Percentiles rank a stretch among this genome's conserved stretches.
Conservation (phyloP, 2,113 vertebrate species). For the Syngnathus floridae region DNA sequence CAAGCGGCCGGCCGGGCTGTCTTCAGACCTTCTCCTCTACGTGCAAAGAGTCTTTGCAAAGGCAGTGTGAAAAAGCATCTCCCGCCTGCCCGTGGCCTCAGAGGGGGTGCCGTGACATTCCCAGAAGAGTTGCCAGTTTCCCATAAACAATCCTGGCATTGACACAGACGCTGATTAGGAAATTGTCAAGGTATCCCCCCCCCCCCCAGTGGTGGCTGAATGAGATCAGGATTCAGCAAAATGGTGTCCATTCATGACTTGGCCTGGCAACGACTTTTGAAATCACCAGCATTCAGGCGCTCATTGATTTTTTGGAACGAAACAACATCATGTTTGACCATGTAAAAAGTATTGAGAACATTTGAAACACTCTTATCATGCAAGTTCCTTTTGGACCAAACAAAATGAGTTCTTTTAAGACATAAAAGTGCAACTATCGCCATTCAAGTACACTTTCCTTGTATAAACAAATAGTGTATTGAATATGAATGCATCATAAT, state of each 20-base stretch:
- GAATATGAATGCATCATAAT: no score
- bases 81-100: conserved; percentile 25
- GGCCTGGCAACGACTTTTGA: conserved; percentile 15
- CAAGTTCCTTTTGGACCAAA: no score
- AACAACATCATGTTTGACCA: no score
- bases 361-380: no score
- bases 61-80: conserved; percentile 34
- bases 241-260: conserved; percentile 48
- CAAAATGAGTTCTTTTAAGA: no score
- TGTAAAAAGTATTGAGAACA: no score
- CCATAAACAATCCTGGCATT: conserved; percentile 58
- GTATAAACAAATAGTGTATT: no score
- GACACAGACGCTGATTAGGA: conserved; percentile 46
- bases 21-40: conserved; percentile 18
- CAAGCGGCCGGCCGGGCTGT: conserved; percentile 15
- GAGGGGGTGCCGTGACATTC: conserved; percentile 54
- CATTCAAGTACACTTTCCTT: no score
- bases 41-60: conserved; percentile 13
- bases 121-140: conserved; percentile 54
- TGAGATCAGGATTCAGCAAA: conserved; percentile 33
- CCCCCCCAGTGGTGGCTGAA: conserved; percentile 36
- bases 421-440: no score
- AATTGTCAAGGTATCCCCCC: conserved; percentile 50
- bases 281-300: no score
- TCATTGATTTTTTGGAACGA: no score